Base-by-base conservation (phyloP, 2,888 invertebrate genomes). In the Caenorhabditis afra region DNA sequence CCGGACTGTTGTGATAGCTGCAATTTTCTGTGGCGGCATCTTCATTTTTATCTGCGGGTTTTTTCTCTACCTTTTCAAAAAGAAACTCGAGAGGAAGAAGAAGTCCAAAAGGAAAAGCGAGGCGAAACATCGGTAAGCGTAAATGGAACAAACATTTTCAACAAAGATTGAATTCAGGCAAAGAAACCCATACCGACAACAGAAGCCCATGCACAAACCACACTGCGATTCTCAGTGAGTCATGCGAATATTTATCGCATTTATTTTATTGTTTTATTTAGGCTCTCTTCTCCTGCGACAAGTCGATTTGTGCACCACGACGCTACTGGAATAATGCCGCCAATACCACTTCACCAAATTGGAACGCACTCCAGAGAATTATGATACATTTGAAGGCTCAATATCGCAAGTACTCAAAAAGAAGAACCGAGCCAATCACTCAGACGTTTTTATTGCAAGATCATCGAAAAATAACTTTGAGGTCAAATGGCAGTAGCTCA, bases 31-130 rank as follows among this genome's bases (percentile, higher is more conserved):
- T 47, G 88, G 88, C 10, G 70, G 73, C 55, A 89, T 89, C 53
- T 90, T 89, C 62, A 20, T 85, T 20, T 86, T 88, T 82, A 89
- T 90, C 20, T 77, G 85, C 41, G 76, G 65, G 16, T 85, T 90
- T 62, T 88, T 89, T 79, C 85, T 86, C 49, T 85, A 85, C 50
- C 68, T 90, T 8, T 88, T 89, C 85, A 88, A 90, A 71, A 85
- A 82, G 64, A 89, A 89, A 57, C 71, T 90, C 45, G 87, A 87
- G 52, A 70, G 82, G 41, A 87, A 86, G 67, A 84, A 83, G 76
- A 84, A 86, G 59, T 74, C 73, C 22, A 83, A 82, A 37, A 35
- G 77, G 57, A 76, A 75, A 37, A 59, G 29, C 39, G 74, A 78
- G 1, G 65, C 61, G 5, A 78, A 75, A 22, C 79, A 77, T 49